A percentile compares a stretch with the other conserved stretches of the same genome.
Conservation (phyloP, 2,797 vertebrate genomes). For the Amniataba percoides region DNA sequence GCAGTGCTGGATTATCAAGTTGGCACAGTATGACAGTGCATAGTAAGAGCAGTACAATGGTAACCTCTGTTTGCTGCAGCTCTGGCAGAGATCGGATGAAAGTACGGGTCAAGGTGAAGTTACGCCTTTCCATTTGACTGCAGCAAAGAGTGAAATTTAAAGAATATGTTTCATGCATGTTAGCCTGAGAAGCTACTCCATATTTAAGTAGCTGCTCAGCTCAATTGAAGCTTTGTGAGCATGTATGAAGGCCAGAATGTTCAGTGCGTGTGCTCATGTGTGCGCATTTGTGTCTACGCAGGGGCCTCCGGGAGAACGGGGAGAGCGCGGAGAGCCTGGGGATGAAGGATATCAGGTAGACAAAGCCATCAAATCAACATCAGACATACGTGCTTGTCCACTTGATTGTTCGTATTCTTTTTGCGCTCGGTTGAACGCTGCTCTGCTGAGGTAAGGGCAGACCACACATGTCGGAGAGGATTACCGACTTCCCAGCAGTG, state of each 20-base stretch:
- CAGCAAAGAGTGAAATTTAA: slow-evolving; percentile 8
- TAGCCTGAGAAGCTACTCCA: slow-evolving; percentile 20
- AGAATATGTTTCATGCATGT: slow-evolving; percentile 15
- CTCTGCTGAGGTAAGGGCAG: slow-evolving; percentile 38
- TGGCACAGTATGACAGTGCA: slow-evolving; percentile 34
- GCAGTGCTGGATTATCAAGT: slow-evolving; percentile 40
- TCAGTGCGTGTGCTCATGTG: slow-evolving; percentile 46
- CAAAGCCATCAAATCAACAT: slow-evolving; percentile 25
- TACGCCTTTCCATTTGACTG: slow-evolving; percentile 25
- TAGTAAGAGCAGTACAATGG: slow-evolving; percentile 37
- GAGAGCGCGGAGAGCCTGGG: slow-evolving; percentile 93
- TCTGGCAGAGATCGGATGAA: background rate
- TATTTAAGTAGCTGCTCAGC: slow-evolving; percentile 8
- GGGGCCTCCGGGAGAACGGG: slow-evolving; percentile 90
- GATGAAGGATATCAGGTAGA: slow-evolving; percentile 94
- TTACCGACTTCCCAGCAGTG: slow-evolving; percentile 37
- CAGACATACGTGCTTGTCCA: slow-evolving; percentile 7
- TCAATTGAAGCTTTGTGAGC: slow-evolving; percentile 43
- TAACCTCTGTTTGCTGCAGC: slow-evolving; percentile 35
- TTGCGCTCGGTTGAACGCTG: slow-evolving; percentile 12
- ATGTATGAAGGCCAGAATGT: slow-evolving; percentile 23
- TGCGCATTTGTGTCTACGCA: slow-evolving; percentile 80
- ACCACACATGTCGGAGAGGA: slow-evolving; percentile 66
- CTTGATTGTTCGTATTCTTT: slow-evolving; percentile 25
- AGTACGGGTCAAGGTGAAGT: slow-evolving; percentile 39